Base-by-base conservation (phyloP, 2,888 invertebrate genomes). In the Cepaea hortensis region DNA sequence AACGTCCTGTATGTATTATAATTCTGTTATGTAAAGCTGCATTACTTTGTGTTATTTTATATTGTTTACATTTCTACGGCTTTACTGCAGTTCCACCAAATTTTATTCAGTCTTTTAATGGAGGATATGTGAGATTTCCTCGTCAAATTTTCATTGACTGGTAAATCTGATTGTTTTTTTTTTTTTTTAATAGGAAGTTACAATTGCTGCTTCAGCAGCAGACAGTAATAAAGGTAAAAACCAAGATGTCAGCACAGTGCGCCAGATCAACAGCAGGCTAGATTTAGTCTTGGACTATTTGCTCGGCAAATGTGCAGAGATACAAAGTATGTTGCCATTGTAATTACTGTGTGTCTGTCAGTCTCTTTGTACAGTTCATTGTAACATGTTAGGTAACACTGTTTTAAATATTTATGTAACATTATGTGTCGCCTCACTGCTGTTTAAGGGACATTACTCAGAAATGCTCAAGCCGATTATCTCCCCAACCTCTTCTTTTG, bases 271-370 rank as follows among this genome's bases (percentile, higher is more conserved):
- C 23, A 61, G 61, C 23, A 79, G 79, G 50, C 61, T 79, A 23
- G 79, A 79, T 13, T 23, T 11, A 35, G 35, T 61, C 23, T 61
- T 79, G 79, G 61, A 61, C 13, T 79, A 23, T 79, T 55, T 79
- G 79, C 79, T 79, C 0, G 79, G 4, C n/a, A 79, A 61, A 23
- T 79, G 79, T 79, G n/a, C 79, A 79, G 79, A 79, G 13, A 61
- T 79, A 79, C 20, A 79, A 48, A 79, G 79, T 79, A 79, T 61
- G 55, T 23, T 23, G 23, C 11, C 13, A 3, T 61, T 61, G 13
- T 23, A 0, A 18, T 7, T 35, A 35, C 35, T 35, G 1, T 35
- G 35, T 35, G 35, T 35, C 35, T 35, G 18, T 65, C 18, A 15
- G 18, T 65, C 18, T 65, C 9, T 65, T 65, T 15, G 18, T 15